phyloP scores from a whole-genome alignment of 2,113 vertebrate species.

The Poeciliopsis retropinna region DNA sequence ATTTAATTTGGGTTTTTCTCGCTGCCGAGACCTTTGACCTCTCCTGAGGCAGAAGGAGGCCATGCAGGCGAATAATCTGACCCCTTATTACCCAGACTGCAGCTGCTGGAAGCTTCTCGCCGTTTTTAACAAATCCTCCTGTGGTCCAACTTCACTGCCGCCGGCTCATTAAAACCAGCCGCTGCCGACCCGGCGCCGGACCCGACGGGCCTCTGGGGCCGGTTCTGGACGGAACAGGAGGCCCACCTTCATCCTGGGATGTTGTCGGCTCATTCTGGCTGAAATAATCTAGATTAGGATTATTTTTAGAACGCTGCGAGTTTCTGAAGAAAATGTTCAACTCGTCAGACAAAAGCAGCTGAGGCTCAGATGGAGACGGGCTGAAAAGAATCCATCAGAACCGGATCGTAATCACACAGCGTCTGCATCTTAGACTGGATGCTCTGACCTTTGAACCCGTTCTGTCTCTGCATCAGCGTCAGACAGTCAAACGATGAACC shows the following conservation, averaged over 20 bases:
- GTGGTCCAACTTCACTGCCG: slow-evolving; percentile 33
- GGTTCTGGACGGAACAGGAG: slow-evolving; percentile 2
- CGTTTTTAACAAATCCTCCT: slow-evolving; percentile 55
- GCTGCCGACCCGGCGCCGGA: slow-evolving; percentile 36
- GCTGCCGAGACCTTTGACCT: slow-evolving; percentile 33
- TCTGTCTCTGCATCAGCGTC: slow-evolving; percentile 70
- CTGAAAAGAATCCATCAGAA: slow-evolving; percentile 44
- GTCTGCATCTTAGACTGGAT: slow-evolving; percentile 37
- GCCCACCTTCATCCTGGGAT: too few relatives aligned
- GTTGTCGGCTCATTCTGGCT: not conserved
- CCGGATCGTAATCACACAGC: slow-evolving; percentile 28
- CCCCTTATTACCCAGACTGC: slow-evolving; percentile 3
- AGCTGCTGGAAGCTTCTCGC: slow-evolving; percentile 38
- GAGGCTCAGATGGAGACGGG: slow-evolving; percentile 7
- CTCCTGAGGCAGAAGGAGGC: slow-evolving; percentile 10
- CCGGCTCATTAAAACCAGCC: slow-evolving; percentile 51
- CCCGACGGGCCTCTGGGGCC: slow-evolving; percentile 7
- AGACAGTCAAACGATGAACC: slow-evolving; percentile 3
- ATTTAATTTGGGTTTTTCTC: slow-evolving; percentile 51
- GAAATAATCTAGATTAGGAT: not conserved
- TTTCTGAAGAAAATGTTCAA: not conserved
- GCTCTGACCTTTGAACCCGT: slow-evolving; percentile 72
- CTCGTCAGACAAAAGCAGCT: not conserved
- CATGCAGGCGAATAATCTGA: not conserved
- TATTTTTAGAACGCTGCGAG: not conserved